Evolutionary conservation across 2,797 vertebrate species (phyloP), one percentile per base, ranked within the genome.

Genomic region (Scleropages formosus): DNA sequence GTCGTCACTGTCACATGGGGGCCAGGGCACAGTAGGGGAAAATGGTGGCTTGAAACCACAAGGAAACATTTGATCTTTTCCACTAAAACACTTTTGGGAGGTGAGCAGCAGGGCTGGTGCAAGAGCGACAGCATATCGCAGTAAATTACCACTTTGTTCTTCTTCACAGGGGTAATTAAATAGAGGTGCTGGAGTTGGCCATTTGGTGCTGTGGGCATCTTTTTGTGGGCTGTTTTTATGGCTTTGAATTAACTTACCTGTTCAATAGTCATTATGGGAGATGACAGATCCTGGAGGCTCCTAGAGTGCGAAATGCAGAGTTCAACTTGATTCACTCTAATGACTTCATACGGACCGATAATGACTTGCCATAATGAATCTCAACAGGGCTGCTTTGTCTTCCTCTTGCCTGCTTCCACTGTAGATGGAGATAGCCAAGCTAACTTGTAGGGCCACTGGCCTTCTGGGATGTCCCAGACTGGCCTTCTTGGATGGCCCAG

Each of bases 191-290:
- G 46, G 12, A 51, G 66, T 70, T 56, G 59, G 61, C 66, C 26
- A 70, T 70, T 69, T 31, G 58, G 24, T 69, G 75, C 75, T 63
- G 58, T 76, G 75, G 75, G 75, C 66, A 69, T 62, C 67, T 61
- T 49, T 27, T 60, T 72, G 26, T 59, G 70, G 56, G 44, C 67
- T 62, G 44, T 46, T 76, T 76, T 75, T 76, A 76, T 76, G 51
- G 75, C 75, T 46, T 27, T 62, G 59, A 76, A 76, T 76, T 76
- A 76, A 76, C 75, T 76, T 70, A n/a, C 75, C 66, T 76, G 75
- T 76, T 76, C 75, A 76, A 76, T 76, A 76, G 66, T 58, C 75
- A 70, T 76, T 76, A 76, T 70, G 75, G 75, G 59, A 53, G 27
- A 76, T 60, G 66, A 26, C 44, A 22, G 66, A 59, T 60, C 46